phyloP scores from a whole-genome alignment of 2,797 vertebrate species.

The Typhlichthys subterraneus region DNA sequence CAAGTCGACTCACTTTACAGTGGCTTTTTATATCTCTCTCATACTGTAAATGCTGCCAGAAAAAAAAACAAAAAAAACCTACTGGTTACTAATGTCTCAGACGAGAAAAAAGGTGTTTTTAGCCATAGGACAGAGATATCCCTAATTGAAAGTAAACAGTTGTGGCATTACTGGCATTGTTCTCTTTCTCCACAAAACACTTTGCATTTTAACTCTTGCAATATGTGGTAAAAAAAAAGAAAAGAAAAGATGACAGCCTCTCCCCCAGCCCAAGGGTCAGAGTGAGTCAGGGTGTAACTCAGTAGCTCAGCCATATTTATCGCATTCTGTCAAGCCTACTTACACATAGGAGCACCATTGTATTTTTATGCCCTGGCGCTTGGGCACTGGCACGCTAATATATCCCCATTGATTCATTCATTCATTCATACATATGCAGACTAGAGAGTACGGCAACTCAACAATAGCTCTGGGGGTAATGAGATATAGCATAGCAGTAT shows the following conservation, averaged over 20 bases:
- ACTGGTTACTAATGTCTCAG: constrained; percentile 44
- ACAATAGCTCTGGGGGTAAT: constrained; percentile 52
- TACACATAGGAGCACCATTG: constrained; percentile 40
- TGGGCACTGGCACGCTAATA: constrained; percentile 20
- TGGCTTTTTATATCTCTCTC: constrained; percentile 16
- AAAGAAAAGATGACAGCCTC: too few relatives aligned
- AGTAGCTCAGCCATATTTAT: constrained; percentile 53
- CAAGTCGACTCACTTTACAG: constrained; percentile 2
- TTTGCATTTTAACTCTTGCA: constrained; percentile 33
- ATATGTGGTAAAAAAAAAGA: constrained; percentile 34
- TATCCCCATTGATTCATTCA: constrained; percentile 15
- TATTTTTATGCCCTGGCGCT: constrained; percentile 14
- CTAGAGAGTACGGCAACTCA: constrained; percentile 28
- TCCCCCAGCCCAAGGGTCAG: not conserved
- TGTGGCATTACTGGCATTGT: constrained; percentile 46
- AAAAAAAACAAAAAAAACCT: constrained; percentile 6
- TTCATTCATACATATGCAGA: constrained; percentile 18
- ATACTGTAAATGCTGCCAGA: constrained; percentile 7
- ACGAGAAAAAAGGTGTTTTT: constrained; percentile 54
- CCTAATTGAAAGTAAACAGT: constrained; percentile 61
- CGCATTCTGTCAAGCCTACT: constrained; percentile 52
- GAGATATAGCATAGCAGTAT: constrained; percentile 56
- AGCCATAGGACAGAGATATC: constrained; percentile 50
- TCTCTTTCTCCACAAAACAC: constrained; percentile 10
- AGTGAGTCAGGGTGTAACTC: constrained; percentile 13